phyloP scores from a whole-genome alignment of 2,888 invertebrate species.

The Chrysodeixis includens region DNA sequence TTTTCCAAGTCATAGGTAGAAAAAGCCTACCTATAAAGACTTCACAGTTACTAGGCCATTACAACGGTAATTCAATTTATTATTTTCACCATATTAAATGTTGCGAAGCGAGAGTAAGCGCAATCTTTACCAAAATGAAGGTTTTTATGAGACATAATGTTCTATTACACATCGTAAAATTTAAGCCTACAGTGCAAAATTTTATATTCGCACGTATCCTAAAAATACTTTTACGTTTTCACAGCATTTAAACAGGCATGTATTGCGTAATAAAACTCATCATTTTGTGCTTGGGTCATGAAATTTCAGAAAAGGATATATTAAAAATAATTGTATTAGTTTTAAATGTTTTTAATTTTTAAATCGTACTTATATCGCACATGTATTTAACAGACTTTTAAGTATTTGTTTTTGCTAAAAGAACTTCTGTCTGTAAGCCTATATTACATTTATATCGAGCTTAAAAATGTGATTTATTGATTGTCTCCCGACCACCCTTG shows the following conservation, averaged over 20 bases:
- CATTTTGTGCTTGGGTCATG: too few relatives aligned
- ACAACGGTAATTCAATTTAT: not conserved
- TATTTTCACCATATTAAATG: conserved; percentile 20
- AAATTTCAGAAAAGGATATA: too few relatives aligned
- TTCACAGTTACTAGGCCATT: not conserved
- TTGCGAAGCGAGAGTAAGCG: conserved; percentile 28
- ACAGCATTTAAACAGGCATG: conserved; percentile 24
- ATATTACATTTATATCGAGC: too few relatives aligned
- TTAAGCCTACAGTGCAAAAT: conserved; percentile 25
- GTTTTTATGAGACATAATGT: conserved; percentile 47
- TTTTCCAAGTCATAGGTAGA: not conserved
- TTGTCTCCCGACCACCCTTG: too few relatives aligned
- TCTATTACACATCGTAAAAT: conserved; percentile 46
- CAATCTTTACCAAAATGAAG: conserved; percentile 16
- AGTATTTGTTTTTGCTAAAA: too few relatives aligned
- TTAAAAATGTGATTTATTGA: too few relatives aligned
- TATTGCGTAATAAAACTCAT: conserved; percentile 11
- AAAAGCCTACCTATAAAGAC: not conserved
- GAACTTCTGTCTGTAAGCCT: too few relatives aligned
- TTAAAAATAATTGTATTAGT: too few relatives aligned
- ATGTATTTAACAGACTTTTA: too few relatives aligned
- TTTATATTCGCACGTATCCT: conserved; percentile 27
- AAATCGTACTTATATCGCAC: too few relatives aligned
- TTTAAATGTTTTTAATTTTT: too few relatives aligned
- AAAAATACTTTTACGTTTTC: conserved; percentile 28